phyloP scores from a whole-genome alignment of 2,888 invertebrate species.

The Stratiomys singularior region DNA sequence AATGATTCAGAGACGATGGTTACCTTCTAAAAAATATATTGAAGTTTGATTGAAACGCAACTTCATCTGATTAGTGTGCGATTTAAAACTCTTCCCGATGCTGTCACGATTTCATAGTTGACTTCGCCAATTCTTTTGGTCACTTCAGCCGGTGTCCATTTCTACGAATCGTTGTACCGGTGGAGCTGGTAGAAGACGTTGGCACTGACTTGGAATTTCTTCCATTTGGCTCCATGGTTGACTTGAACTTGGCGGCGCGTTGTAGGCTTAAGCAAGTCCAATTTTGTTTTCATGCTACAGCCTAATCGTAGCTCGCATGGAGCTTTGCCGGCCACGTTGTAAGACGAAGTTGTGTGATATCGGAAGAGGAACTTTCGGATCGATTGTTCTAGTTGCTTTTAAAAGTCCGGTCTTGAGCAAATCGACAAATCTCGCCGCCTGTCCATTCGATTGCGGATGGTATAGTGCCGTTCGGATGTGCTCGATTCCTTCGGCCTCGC shows the following conservation, averaged over 20 bases:
- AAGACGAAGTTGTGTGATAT: too few species aligned
- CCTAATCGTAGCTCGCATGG: too few species aligned
- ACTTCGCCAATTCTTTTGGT: neutral
- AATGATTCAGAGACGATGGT: too few species aligned
- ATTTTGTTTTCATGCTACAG: too few species aligned
- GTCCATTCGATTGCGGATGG: neutral
- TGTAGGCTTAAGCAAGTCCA: too few species aligned
- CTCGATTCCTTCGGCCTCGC: neutral
- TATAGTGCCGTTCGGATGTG: slow-evolving; percentile 6
- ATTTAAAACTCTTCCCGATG: too few species aligned
- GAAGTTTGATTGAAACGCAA: too few species aligned
- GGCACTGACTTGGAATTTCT: slow-evolving; percentile 7
- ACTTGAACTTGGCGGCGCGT: too few species aligned
- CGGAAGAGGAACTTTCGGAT: slow-evolving; percentile 11
- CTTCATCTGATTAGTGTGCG: too few species aligned
- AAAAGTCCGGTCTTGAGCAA: slow-evolving; percentile 25
- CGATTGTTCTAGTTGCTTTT: too few species aligned
- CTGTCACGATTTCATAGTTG: neutral
- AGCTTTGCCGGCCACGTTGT: too few species aligned
- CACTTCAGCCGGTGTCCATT: neutral
- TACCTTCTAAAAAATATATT: too few species aligned
- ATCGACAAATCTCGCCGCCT: slow-evolving; percentile 11
- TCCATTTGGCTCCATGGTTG: slow-evolving; percentile 30
- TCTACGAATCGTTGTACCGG: neutral
- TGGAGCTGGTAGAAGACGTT: neutral